These are phyloP conservation scores for Vanessa atalanta DNA, from an alignment of 1,140 invertebrate species.

Conservation along the genomic window DNA sequence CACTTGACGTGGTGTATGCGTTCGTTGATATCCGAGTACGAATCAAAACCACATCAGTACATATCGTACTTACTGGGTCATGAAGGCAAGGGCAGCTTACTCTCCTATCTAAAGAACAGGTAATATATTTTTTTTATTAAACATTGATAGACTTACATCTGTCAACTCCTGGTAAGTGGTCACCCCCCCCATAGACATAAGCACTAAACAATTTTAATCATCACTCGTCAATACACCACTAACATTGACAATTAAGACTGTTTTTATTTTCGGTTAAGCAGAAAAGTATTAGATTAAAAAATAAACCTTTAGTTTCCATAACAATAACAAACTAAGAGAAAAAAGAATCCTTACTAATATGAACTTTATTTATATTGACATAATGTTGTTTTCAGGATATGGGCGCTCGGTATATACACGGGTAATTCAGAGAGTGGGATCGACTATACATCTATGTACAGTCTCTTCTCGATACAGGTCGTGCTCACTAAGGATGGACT, in stretches of 20 bases:
- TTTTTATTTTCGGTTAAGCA: too few species aligned
- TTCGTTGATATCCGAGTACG: constrained; percentile 87
- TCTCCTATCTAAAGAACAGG: constrained; percentile 90
- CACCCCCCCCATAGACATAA: too few species aligned
- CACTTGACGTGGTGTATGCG: constrained; percentile 91
- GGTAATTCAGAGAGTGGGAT: constrained; percentile 89
- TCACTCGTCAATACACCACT: too few species aligned
- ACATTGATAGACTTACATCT: too few species aligned
- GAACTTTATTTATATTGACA: not conserved
- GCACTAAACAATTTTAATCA: too few species aligned
- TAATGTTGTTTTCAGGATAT: constrained; percentile 82
- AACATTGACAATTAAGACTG: too few species aligned
- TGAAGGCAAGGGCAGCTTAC: constrained; percentile 92
- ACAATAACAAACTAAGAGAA: too few species aligned
- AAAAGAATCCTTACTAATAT: too few species aligned
- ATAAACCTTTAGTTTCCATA: too few species aligned
- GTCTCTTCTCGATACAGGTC: constrained; percentile 88
- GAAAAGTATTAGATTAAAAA: too few species aligned
- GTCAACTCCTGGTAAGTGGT: too few species aligned
- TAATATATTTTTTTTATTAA: constrained; percentile 57
- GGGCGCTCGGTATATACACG: constrained; percentile 90
- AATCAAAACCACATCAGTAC: constrained; percentile 89
- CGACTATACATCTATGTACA: constrained; percentile 87
- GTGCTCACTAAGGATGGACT: constrained; percentile 91
- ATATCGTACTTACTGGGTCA: constrained; percentile 92